Evolutionary conservation across 2,797 vertebrate genomes (phyloP).

Genomic region (Mormyrops boulengeri): DNA sequence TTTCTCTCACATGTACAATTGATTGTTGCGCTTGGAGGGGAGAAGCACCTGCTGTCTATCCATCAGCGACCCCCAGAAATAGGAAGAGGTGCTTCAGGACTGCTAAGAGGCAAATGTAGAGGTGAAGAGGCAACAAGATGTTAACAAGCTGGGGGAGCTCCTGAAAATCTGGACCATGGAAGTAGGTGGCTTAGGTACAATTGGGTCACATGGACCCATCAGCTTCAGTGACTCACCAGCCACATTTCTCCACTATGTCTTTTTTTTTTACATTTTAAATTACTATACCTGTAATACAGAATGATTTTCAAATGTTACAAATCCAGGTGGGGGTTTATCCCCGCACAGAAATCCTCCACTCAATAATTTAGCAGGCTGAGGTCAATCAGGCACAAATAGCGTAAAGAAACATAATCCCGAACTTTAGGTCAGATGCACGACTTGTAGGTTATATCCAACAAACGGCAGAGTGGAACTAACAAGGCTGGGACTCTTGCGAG

Average conservation of each 20-base stretch:
- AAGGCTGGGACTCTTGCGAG: background rate
- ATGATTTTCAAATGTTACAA: background rate
- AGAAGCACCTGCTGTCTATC: slow-evolving; percentile 49
- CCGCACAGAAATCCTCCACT: background rate
- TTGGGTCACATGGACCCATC: background rate
- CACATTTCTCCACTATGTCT: background rate
- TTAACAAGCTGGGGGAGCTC: background rate
- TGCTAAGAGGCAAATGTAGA: background rate
- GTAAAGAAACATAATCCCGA: background rate
- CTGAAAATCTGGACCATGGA: background rate
- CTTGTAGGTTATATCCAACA: background rate
- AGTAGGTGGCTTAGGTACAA: background rate
- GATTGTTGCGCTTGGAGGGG: slow-evolving; percentile 38
- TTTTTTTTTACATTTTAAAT: background rate
- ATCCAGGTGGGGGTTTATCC: background rate
- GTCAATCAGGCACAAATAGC: background rate
- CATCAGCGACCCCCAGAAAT: slow-evolving; percentile 37
- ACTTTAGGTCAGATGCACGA: background rate
- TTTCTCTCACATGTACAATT: slow-evolving; percentile 36
- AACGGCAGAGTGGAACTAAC: background rate
- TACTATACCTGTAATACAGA: background rate
- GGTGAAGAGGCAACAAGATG: background rate
- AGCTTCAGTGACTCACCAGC: background rate
- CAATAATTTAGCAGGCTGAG: background rate
- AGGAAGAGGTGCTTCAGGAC: slow-evolving; percentile 20